Conservation (phyloP, 2,888 invertebrate species). For the Lycia hirtaria region DNA sequence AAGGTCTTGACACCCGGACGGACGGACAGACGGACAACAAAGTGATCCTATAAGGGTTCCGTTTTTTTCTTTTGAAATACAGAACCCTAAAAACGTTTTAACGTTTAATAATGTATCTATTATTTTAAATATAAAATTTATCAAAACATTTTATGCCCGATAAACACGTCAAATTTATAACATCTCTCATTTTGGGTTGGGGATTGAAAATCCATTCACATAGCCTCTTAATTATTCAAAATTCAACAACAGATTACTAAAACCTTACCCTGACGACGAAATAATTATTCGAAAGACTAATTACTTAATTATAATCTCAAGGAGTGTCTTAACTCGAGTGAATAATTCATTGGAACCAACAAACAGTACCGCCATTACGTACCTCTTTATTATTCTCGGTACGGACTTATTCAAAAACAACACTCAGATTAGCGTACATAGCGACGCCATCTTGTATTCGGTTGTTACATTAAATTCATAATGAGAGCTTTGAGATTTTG, state of each 20-base stretch:
- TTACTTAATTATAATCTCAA: slow-evolving; percentile 16
- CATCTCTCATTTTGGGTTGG: no score
- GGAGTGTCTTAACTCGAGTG: slow-evolving; percentile 4
- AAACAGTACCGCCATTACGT: slow-evolving; percentile 1
- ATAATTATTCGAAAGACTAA: background rate
- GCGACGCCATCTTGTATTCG: background rate
- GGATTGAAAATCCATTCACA: no score
- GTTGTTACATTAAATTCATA: background rate
- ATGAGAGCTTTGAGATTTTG: background rate
- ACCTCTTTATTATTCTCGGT: slow-evolving; percentile 9
- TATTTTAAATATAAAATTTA: no score
- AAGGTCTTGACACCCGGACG: no score
- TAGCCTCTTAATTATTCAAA: background rate
- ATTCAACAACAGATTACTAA: background rate
- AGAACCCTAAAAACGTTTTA: no score
- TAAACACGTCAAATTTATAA: no score
- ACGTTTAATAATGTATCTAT: no score
- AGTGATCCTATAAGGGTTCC: no score
- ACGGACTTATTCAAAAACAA: slow-evolving; percentile 13
- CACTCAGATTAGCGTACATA: background rate
- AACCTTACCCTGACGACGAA: background rate
- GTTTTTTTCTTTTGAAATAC: no score
- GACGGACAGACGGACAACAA: no score
- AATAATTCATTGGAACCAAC: slow-evolving; percentile 5
- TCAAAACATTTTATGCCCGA: no score